Evolutionary conservation across 2,888 invertebrate genomes (phyloP).

Genomic region (Drosophila demipolita): DNA sequence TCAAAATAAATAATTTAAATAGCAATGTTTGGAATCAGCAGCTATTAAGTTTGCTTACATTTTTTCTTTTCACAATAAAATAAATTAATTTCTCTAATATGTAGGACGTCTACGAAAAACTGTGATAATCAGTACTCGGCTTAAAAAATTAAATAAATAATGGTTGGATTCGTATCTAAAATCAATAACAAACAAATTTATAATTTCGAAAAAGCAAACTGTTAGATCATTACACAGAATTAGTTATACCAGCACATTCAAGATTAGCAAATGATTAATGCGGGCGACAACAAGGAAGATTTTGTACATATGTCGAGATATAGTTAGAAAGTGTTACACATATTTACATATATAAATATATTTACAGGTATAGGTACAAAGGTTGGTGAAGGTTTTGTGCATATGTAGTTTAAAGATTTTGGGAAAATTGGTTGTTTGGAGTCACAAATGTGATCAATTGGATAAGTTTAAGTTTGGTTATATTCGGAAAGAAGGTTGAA

Average conservation of each 20-base stretch:
- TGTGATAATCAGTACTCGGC: background rate
- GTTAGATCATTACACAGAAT: background rate
- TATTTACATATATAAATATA: slow-evolving; percentile 52
- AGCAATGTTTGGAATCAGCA: background rate
- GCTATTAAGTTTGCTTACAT: background rate
- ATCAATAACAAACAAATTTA: background rate
- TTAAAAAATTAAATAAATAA: background rate
- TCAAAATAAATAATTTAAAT: background rate
- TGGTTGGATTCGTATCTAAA: background rate
- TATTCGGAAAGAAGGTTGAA: slow-evolving; percentile 13
- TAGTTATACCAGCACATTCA: slow-evolving; percentile 1
- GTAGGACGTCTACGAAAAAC: background rate
- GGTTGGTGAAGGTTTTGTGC: slow-evolving; percentile 47
- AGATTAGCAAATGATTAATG: slow-evolving; percentile 3
- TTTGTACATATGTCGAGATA: slow-evolving; percentile 21
- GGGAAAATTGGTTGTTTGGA: slow-evolving; percentile 18
- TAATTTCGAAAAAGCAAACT: background rate
- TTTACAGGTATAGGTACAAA: slow-evolving; percentile 42
- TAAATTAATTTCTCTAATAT: background rate
- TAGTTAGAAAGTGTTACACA: slow-evolving; percentile 28
- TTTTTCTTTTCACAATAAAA: background rate
- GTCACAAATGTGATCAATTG: slow-evolving; percentile 34
- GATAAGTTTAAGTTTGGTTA: slow-evolving; percentile 4
- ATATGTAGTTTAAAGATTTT: slow-evolving; percentile 54
- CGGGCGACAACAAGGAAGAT: background rate